Conservation (phyloP, 2,888 invertebrate species). For the Emmelina monodactyla region DNA sequence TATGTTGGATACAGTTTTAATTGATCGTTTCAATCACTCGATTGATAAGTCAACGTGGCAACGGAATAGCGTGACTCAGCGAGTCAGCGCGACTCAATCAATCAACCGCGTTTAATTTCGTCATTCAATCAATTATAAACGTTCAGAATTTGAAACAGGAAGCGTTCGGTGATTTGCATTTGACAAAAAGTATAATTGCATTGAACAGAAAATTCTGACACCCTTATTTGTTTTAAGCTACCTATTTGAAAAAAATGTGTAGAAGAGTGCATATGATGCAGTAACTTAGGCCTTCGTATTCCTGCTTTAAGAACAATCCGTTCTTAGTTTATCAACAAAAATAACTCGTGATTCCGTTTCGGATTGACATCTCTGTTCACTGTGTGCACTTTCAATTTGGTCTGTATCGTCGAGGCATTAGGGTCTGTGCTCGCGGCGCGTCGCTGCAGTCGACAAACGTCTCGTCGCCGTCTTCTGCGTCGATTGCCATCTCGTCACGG, state of each 20-base stretch:
- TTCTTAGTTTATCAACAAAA: too few relatives aligned
- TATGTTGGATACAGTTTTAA: neutral
- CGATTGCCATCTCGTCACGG: slow-evolving; percentile 12
- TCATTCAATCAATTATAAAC: slow-evolving; percentile 27
- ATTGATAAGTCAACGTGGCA: too few relatives aligned
- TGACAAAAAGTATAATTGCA: too few relatives aligned
- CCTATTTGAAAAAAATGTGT: too few relatives aligned
- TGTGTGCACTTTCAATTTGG: neutral
- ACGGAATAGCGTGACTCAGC: slow-evolving; percentile 1
- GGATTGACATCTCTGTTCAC: slow-evolving; percentile 3
- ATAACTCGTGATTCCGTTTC: slow-evolving; percentile 5
- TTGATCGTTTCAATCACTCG: slow-evolving; percentile 1
- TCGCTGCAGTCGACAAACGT: slow-evolving; percentile 5
- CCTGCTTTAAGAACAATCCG: too few relatives aligned
- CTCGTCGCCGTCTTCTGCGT: slow-evolving; percentile 6
- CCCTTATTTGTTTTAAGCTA: too few relatives aligned
- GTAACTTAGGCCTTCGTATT: too few relatives aligned
- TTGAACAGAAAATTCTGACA: too few relatives aligned
- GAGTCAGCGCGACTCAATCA: slow-evolving; percentile 20
- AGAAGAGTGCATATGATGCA: too few relatives aligned
- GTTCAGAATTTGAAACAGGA: slow-evolving; percentile 28
- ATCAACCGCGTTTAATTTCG: slow-evolving; percentile 32
- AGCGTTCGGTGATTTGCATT: slow-evolving; percentile 13
- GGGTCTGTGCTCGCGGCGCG: slow-evolving; percentile 4
- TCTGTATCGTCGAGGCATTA: neutral